phyloP scores from a whole-genome alignment of 2,113 vertebrate species.

The Dendropsophus ebraccatus region DNA sequence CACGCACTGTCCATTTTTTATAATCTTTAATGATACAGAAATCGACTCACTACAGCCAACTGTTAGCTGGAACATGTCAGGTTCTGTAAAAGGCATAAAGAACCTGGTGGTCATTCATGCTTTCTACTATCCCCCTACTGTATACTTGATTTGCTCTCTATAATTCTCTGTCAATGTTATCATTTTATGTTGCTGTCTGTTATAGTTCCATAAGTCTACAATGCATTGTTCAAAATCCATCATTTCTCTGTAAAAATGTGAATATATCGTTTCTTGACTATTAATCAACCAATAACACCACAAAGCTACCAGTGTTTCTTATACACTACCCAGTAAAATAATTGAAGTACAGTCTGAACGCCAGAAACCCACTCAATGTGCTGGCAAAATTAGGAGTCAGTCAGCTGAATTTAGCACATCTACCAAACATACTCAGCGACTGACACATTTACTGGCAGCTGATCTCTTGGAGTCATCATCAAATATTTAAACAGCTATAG shows the following conservation, averaged over 20 bases:
- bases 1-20: too few species aligned
- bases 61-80: too few species aligned
- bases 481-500: conserved; percentile 43
- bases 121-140: too few species aligned
- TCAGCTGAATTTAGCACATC: conserved; percentile 30
- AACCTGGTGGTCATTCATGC: too few species aligned
- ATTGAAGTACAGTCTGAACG: conserved; percentile 1
- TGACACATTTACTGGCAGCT: conserved; percentile 45
- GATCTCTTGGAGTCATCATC: conserved; percentile 40
- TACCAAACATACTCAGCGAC: conserved; percentile 31
- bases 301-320: neutral
- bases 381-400: conserved; percentile 12
- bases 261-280: neutral
- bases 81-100: too few species aligned
- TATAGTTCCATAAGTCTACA: too few species aligned
- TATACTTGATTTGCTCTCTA: too few species aligned
- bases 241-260: neutral
- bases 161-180: too few species aligned
- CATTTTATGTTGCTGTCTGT: too few species aligned
- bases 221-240: neutral
- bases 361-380: neutral
- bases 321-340: neutral
- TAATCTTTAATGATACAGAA: too few species aligned
- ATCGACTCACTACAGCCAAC: too few species aligned
- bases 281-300: neutral